Evolutionary conservation across 2,888 invertebrate species (phyloP).

Genomic region (Cantharis nigra): DNA sequence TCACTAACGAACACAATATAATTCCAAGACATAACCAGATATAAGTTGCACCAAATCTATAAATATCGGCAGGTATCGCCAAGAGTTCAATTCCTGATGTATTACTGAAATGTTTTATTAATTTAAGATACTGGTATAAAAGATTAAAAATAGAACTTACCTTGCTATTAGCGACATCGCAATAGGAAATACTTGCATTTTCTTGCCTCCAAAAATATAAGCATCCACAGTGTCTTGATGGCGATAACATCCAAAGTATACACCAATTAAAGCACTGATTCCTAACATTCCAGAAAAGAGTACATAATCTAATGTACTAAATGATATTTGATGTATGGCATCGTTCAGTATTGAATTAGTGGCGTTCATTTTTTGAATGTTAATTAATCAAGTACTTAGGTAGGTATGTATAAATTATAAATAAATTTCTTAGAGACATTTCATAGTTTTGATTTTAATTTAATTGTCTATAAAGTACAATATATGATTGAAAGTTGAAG

Average conservation of each 20-base stretch:
- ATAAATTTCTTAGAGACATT: neutral
- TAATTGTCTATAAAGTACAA: neutral
- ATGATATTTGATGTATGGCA: neutral
- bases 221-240: conserved; percentile 61
- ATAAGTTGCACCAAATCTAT: conserved; percentile 72
- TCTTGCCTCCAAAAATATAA: conserved; percentile 70
- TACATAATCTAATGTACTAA: conserved; percentile 14
- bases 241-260: conserved; percentile 56
- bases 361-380: neutral
- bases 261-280: conserved; percentile 38
- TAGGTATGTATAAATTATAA: neutral
- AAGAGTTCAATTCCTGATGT: conserved; percentile 75
- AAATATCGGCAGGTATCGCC: conserved; percentile 76
- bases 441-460: neutral
- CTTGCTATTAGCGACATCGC: conserved; percentile 72
- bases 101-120: conserved; percentile 60
- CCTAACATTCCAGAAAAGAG: conserved; percentile 52
- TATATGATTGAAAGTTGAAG: neutral
- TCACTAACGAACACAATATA: conserved; percentile 32
- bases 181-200: conserved; percentile 71
- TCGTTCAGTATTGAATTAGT: neutral
- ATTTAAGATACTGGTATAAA: neutral
- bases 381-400: too few species aligned
- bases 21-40: conserved; percentile 53
- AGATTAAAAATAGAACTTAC: conserved; percentile 58